These are phyloP conservation scores for Tolmerus cingulatus DNA, from an alignment of 2,888 invertebrate genomes.

Conservation along the genomic window DNA sequence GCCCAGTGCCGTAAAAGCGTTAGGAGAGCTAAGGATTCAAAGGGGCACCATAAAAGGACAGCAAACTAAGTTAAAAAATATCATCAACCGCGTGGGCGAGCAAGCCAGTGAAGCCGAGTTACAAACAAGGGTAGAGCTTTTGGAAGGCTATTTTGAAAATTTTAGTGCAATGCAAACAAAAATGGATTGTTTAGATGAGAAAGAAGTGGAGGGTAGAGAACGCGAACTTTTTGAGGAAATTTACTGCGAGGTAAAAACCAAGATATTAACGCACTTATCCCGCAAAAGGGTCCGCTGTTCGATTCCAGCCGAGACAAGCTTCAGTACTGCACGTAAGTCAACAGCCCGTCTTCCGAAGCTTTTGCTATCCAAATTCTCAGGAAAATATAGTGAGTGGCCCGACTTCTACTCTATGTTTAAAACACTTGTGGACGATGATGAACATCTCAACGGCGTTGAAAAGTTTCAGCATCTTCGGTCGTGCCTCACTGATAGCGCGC, in stretches of 20 bases:
- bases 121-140: neutral
- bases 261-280: neutral
- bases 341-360: neutral
- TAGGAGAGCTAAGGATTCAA: neutral
- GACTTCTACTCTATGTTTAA: neutral
- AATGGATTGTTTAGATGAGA: conserved; percentile 5
- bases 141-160: neutral
- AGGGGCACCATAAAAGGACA: neutral
- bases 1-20: neutral
- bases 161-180: neutral
- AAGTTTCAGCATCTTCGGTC: neutral
- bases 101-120: neutral
- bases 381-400: neutral
- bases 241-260: neutral
- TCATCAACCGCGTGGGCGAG: neutral
- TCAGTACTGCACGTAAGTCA: neutral
- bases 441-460: neutral
- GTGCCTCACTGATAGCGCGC: neutral
- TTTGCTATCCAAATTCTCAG: neutral
- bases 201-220: neutral
- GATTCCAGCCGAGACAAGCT: neutral
- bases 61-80: neutral
- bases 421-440: neutral
- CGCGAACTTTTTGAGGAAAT: neutral
- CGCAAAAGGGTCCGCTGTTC: neutral